Base-by-base conservation (phyloP, 1,140 invertebrate species). In the Cephus cinctus region DNA sequence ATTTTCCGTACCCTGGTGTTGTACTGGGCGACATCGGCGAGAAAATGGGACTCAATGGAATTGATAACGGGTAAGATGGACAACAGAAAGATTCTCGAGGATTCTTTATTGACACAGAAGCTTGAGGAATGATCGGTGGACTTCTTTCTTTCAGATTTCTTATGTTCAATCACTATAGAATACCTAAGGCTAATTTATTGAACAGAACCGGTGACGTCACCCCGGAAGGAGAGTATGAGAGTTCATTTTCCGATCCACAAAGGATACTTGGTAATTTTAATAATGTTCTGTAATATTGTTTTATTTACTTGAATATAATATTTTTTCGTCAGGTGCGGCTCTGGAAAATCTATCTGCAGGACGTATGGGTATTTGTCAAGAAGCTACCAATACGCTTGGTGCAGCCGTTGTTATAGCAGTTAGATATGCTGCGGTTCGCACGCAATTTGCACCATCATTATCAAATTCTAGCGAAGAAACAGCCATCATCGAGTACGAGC, bases 401-500 rank as follows among this genome's bases (percentile, higher is more conserved):
- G 66, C 83, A 84, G 86, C 86, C 1, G 66, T 92, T 1, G 80
- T 85, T n/a, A 92, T 94, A 48, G 89, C 90, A 1, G 77, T 89
- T 1, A 73, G 92, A 4, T 94, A 94, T 67, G 88, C 89, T 6
- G 89, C 85, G 1, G 86, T 86, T 8, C 77, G 92, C 21, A 83
- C 80, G 56, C 92, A 94, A 76, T 94, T 94, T 75, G 89, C 87
- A 2, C 81, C 66, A 25, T 60, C 56, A 39, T 50, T 63, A 21
- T 54, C 84, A 2, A 66, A 74, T 2, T 63, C 75, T 34, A 52
- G 56, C 0, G 59, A 61, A 0, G 90, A 94, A 69, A 81, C 83
- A 25, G 84, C 90, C 1, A 86, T 94, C 2, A 68, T 94, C 44
- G 90, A 93, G 72, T 94, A 94, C 66, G 89, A 90, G 64, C 81